These are phyloP conservation scores for Cyprinella venusta DNA, from an alignment of 2,797 vertebrate genomes.

Conservation along the genomic window DNA sequence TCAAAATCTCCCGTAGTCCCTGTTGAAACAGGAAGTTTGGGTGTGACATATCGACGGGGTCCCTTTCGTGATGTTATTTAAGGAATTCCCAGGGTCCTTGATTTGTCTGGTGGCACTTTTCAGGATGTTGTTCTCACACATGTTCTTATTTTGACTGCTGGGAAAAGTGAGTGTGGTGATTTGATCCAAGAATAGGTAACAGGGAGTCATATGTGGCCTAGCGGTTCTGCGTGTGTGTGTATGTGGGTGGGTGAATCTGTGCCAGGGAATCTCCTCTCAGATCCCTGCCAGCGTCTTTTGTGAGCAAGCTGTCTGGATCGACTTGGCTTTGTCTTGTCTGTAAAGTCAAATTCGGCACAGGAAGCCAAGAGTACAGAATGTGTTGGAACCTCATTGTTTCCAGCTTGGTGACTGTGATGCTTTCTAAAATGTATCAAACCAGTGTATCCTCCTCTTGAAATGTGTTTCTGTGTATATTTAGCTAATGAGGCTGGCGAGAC, in stretches of 20 bases:
- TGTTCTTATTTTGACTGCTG: slow-evolving; percentile 35
- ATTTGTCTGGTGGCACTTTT: slow-evolving; percentile 31
- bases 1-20: neutral
- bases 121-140: slow-evolving; percentile 28
- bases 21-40: slow-evolving; percentile 12
- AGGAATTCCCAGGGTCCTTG: slow-evolving; percentile 11
- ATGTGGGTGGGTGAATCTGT: slow-evolving; percentile 50
- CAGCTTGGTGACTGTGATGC: neutral
- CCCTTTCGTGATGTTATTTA: neutral
- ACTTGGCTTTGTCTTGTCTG: slow-evolving; percentile 11
- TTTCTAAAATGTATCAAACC: neutral
- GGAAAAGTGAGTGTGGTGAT: slow-evolving; percentile 42
- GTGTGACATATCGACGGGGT: neutral
- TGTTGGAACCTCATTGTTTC: neutral
- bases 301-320: slow-evolving; percentile 29
- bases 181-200: slow-evolving; percentile 53
- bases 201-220: slow-evolving; percentile 32
- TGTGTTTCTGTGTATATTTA: slow-evolving; percentile 60
- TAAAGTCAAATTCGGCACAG: neutral
- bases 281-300: slow-evolving; percentile 28
- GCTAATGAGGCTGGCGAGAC: slow-evolving; percentile 97
- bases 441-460: neutral
- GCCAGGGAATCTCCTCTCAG: slow-evolving; percentile 33
- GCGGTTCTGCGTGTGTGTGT: slow-evolving; percentile 54
- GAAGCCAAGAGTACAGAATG: slow-evolving; percentile 3